These are phyloP conservation scores for Leontopithecus rosalia DNA, from an alignment of 2,797 vertebrate species.

Conservation along the genomic window DNA sequence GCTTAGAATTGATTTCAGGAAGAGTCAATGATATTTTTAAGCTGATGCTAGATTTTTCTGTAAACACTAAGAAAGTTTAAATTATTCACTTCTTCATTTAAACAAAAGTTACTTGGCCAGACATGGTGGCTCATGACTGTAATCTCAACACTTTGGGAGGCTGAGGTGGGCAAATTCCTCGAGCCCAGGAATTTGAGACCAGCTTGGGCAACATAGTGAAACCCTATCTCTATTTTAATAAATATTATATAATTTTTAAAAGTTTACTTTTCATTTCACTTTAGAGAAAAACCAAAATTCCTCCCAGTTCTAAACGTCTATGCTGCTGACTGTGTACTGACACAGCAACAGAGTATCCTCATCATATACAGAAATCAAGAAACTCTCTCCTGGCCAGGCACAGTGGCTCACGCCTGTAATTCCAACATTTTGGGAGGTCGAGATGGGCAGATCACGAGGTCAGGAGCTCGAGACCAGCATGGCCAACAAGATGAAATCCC, in stretches of 20 bases:
- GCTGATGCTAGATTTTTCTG: neutral
- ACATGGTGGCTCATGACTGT: neutral
- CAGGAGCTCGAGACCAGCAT: too few species aligned
- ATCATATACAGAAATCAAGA: neutral
- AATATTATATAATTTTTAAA: neutral
- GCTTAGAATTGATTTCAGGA: neutral
- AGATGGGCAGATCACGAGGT: too few species aligned
- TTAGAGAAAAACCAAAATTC: neutral
- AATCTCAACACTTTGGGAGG: neutral
- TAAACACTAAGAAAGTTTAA: slow-evolving; percentile 27
- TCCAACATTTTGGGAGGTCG: too few species aligned
- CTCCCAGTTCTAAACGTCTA: neutral
- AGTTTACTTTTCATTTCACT: neutral
- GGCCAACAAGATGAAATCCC: too few species aligned
- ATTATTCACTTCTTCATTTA: neutral
- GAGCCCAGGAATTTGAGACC: neutral
- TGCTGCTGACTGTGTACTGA: neutral
- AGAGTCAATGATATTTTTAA: slow-evolving; percentile 9
- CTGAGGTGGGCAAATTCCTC: neutral
- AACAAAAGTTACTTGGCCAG: neutral
- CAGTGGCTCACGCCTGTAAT: too few species aligned
- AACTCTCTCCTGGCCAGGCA: neutral
- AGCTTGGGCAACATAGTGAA: neutral
- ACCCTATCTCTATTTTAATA: neutral
- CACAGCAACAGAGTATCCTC: neutral